A percentile compares a stretch with the other conserved stretches of the same genome.
These are phyloP conservation scores for Lepisosteus oculatus DNA, from an alignment of 2,113 vertebrate genomes.

Conservation along the genomic window DNA sequence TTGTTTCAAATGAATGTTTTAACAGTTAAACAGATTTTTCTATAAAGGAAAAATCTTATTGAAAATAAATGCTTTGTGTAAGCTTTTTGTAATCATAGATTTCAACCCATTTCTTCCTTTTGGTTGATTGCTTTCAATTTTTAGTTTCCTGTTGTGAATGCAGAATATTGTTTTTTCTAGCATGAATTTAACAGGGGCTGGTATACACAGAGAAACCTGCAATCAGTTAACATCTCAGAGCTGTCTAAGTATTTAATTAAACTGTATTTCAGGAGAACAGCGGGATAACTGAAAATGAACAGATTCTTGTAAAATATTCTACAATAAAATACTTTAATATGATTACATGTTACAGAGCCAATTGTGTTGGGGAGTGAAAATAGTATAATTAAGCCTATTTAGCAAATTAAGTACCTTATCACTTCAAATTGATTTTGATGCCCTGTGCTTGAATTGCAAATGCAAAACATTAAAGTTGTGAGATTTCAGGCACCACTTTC, in stretches of 20 bases:
- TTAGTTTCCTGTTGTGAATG: conserved; percentile 17
- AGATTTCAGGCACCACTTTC: too few species aligned
- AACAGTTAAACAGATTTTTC: too few species aligned
- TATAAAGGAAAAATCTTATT: too few species aligned
- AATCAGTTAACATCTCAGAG: conserved; percentile 27
- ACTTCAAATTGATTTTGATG: conserved; percentile 10
- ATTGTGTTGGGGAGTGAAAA: conserved; percentile 3
- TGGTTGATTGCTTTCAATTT: conserved; percentile 8
- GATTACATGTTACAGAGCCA: conserved; percentile 11
- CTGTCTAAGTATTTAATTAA: conserved; percentile 22
- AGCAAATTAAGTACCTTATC: conserved; percentile 17
- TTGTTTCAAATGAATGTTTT: too few species aligned
- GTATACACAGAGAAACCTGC: conserved; percentile 21
- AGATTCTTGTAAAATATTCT: conserved; percentile 22
- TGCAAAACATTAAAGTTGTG: neutral
- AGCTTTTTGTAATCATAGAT: too few species aligned
- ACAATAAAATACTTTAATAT: conserved; percentile 21
- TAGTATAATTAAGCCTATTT: conserved; percentile 19
- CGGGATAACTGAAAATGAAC: conserved; percentile 22
- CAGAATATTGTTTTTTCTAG: neutral
- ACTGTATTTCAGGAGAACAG: conserved; percentile 14
- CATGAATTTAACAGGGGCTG: conserved; percentile 14
- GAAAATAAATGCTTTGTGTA: too few species aligned
- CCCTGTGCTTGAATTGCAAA: conserved; percentile 6
- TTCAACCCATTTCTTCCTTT: neutral